phyloP scores from a whole-genome alignment of 1,140 invertebrate species.

The Nomia melanderi region DNA sequence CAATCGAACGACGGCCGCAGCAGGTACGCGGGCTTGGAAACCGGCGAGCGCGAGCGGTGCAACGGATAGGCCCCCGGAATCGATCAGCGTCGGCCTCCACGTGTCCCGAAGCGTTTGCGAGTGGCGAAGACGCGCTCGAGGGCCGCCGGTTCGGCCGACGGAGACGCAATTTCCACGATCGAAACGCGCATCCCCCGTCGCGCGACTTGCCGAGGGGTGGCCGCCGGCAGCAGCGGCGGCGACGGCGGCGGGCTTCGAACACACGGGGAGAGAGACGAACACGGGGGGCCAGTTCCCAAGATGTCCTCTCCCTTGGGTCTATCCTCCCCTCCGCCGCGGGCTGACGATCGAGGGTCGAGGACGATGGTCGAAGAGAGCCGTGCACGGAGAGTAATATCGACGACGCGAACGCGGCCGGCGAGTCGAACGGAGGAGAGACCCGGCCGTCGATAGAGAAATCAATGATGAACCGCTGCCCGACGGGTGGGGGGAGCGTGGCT shows the following conservation, averaged over 20 bases:
- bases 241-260: neutral
- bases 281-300: conserved; percentile 29
- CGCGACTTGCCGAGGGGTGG: too few species aligned
- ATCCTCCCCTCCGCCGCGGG: neutral
- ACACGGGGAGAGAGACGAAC: neutral
- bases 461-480: conserved; percentile 42
- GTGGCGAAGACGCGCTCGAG: neutral
- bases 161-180: conserved; percentile 35
- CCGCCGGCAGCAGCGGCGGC: too few species aligned
- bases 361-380: conserved; percentile 7
- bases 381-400: conserved; percentile 45
- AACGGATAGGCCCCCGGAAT: neutral
- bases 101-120: conserved; percentile 4
- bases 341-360: conserved; percentile 21
- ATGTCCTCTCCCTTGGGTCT: conserved; percentile 44
- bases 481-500: neutral
- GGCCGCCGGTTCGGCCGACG: neutral
- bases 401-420: too few species aligned
- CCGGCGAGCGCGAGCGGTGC: neutral
- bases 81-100: conserved; percentile 23
- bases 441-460: conserved; percentile 71
- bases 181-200: conserved; percentile 39
- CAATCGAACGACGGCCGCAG: conserved; percentile 20
- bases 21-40: neutral
- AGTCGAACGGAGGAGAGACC: conserved; percentile 7